Base-by-base conservation (phyloP, 2,113 vertebrate species). In the Hyla sarda region DNA sequence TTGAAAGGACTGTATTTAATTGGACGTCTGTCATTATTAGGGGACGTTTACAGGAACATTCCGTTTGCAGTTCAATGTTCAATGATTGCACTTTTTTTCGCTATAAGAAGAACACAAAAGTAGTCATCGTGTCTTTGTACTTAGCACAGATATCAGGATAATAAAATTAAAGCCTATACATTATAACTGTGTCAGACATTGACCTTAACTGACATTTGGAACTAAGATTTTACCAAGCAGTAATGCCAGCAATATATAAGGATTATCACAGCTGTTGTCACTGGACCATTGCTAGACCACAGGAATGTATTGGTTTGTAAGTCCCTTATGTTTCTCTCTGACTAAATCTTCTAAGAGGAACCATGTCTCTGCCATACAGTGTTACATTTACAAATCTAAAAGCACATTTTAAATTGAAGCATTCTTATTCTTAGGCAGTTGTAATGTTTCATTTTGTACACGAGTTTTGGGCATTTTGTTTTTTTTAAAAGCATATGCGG, bases 41-140 rank as follows among this genome's bases (percentile, higher is more conserved):
- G 12, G 19, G 81, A 82, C 47, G 14, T 50, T 71, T 82, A 50
- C 47, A 52, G 45, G 81, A 82, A 72, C 45, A 50, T 72, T 72
- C 19, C 72, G 81, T 82, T 71, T 47, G 19, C 19, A n/a, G 19
- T 30, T 14, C 28, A 37, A 25, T 30, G 11, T 10, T 34, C 21
- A 1, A 71, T 37, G 1, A 30, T 82, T 30, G 50, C 37, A 69
- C n/a, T 28, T 82, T 67, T 37, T 32, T 10, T n/a, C 30, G 1
- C 19, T 54, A 12, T 50, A 54, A 60, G 5, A 79, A 58, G 11
- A 78, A 3, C 50, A 75, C 45, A 75, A 48, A 48, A 48, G 37
- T 47, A 74, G n/a, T n/a, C 52, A 32, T 28, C 28, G 54, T 56
- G 12, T 52, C 75, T 77, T 54, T 77, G 17, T 30, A 34, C 19